Base-by-base conservation (phyloP, 2,888 invertebrate genomes). In the Eupithecia pulchellata region DNA sequence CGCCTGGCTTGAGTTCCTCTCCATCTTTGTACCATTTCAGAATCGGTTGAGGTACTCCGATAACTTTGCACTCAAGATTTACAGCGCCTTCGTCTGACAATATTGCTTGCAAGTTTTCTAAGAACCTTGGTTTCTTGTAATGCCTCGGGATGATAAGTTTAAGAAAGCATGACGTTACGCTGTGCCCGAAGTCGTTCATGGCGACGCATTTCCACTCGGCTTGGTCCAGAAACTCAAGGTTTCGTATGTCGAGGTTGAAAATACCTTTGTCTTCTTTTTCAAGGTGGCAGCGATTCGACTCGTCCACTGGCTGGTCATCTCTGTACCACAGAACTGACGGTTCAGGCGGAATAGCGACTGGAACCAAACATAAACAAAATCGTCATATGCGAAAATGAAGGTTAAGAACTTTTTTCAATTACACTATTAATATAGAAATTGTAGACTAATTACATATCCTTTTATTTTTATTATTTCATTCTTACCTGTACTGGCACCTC, bases 21-120 rank as follows among this genome's bases (percentile, higher is more conserved):
- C 98, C 98, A 86, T 98, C 98, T 90, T 98, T 98, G 86, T 97
- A 98, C 98, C 98, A 98, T 83, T 97, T 98, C 0, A 98, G 91
- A n/a, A 96, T 94, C 0, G 98, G 98, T 83, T 98, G 98, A 0
- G 98, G 98, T 2, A 98, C 98, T 8, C 98, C 98, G 72, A 98
- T 98, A 0, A 98, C 98, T 92, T 98, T 98, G 87, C 98, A 98
- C 88, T 98, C 98, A 72, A 98, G 95, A 89, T 98, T 98, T 0
- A 98, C 98, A 13, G 98, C 97, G 0, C 98, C 97, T 89, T 98
- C 98, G 75, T 98, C 97, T 0, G 98, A 97, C 25, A 98, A 92
- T 55, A 98, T 97, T 0, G 98, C 98, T 78, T 97, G 95, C 4
- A 98, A 93, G 77, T 97, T 97, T 88, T 98, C 98, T 66, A 98